Percentiles rank a stretch among this genome's conserved stretches.
These are phyloP conservation scores for Ia io DNA, from an alignment of 2,113 vertebrate species.

Conservation along the genomic window DNA sequence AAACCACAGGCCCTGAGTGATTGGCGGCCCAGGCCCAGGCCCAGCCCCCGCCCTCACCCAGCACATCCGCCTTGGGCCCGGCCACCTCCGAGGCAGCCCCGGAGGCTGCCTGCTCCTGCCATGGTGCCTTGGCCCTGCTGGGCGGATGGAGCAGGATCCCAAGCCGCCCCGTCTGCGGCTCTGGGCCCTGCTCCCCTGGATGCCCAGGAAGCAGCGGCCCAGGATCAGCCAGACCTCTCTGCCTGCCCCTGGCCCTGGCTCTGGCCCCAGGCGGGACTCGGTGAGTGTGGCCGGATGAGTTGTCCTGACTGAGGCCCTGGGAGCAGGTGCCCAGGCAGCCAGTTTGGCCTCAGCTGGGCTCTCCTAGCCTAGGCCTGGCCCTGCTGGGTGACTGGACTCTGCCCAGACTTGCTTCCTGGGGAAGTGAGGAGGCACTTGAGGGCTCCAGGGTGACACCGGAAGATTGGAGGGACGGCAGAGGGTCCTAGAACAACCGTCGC, in stretches of 20 bases:
- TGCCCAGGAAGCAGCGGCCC: constrained; percentile 82
- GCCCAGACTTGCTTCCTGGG: constrained; percentile 14
- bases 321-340: constrained; percentile 15
- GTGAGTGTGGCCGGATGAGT: constrained; percentile 76
- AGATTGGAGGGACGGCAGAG: background rate
- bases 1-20: constrained; percentile 73
- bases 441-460: background rate
- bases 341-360: background rate
- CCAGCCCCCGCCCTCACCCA: constrained; percentile 57
- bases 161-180: constrained; percentile 80
- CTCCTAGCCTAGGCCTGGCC: background rate
- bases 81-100: constrained; percentile 58
- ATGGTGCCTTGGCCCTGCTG: constrained; percentile 52
- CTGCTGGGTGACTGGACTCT: background rate
- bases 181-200: constrained; percentile 82
- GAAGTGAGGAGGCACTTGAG: background rate
- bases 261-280: constrained; percentile 72
- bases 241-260: constrained; percentile 72
- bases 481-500: background rate
- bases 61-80: constrained; percentile 73
- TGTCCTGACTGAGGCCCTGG: background rate
- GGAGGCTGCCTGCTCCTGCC: constrained; percentile 17
- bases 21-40: constrained; percentile 62
- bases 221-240: constrained; percentile 77
- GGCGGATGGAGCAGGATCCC: constrained; percentile 84